phyloP scores from a whole-genome alignment of 1,140 invertebrate species.

The Stratiolaelaps scimitus region DNA sequence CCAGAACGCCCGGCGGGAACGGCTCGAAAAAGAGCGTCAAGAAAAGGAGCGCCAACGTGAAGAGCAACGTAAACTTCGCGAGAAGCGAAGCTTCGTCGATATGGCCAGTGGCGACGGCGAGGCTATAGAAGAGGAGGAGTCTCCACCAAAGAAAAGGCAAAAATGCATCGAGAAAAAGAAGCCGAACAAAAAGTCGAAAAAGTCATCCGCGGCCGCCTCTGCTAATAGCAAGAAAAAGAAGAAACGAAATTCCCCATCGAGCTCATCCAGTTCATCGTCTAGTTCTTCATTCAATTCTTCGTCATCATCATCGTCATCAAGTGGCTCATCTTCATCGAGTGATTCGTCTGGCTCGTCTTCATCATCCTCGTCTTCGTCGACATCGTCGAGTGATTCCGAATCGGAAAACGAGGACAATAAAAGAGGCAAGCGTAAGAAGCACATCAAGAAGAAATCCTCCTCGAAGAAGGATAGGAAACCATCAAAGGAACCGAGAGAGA shows the following conservation, averaged over 20 bases:
- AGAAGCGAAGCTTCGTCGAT: conserved; percentile 23
- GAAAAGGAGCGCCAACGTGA: conserved; percentile 26
- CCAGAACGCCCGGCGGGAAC: conserved; percentile 37
- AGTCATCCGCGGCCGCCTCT: too few species aligned
- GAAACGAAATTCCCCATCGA: conserved; percentile 34
- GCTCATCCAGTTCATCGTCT: conserved; percentile 33
- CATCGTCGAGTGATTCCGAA: too few species aligned
- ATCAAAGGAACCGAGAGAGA: too few species aligned
- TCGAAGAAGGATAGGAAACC: too few species aligned
- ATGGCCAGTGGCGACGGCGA: background rate
- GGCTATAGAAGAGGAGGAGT: too few species aligned
- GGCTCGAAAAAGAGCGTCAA: conserved; percentile 31
- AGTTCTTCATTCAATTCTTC: conserved; percentile 22
- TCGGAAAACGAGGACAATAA: too few species aligned
- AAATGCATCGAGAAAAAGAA: conserved; percentile 40
- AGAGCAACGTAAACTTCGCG: conserved; percentile 23
- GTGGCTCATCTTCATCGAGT: conserved; percentile 27
- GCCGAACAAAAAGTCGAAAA: conserved; percentile 38
- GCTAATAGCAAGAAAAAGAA: conserved; percentile 28
- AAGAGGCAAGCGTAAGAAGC: too few species aligned
- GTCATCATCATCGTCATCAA: background rate
- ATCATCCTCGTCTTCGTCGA: background rate
- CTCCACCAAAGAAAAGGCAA: conserved; percentile 35
- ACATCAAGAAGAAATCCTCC: too few species aligned
- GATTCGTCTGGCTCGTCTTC: conserved; percentile 33